Evolutionary conservation across 2,113 vertebrate species (phyloP).

Genomic region (Ramphastos sulfuratus): DNA sequence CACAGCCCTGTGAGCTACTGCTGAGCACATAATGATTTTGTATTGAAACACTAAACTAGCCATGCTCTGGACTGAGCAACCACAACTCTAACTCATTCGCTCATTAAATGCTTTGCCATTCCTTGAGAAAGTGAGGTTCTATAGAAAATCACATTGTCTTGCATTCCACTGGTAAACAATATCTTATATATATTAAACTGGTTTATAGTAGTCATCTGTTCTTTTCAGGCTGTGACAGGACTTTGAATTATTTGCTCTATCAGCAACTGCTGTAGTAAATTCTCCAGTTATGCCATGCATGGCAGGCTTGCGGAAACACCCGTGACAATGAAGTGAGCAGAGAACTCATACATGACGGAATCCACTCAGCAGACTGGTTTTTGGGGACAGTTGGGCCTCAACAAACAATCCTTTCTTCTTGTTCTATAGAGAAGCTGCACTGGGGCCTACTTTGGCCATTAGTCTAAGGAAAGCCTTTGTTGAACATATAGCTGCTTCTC

Average conservation of each 20-base stretch:
- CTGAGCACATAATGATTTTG: not conserved
- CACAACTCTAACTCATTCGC: slow-evolving; percentile 20
- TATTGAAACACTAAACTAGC: not conserved
- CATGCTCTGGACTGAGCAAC: not conserved
- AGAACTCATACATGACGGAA: slow-evolving; percentile 44
- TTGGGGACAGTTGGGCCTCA: slow-evolving; percentile 52
- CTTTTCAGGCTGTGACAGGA: slow-evolving; percentile 39
- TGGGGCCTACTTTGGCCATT: slow-evolving; percentile 59
- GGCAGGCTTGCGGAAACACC: slow-evolving; percentile 20
- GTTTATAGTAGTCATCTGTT: slow-evolving; percentile 47
- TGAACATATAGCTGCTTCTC: slow-evolving; percentile 65
- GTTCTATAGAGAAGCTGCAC: slow-evolving; percentile 13
- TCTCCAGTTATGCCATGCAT: not conserved
- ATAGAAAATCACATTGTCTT: slow-evolving; percentile 14
- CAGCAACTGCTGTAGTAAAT: slow-evolving; percentile 29
- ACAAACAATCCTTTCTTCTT: slow-evolving; percentile 70
- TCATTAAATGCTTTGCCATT: slow-evolving; percentile 37
- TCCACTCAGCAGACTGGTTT: slow-evolving; percentile 35
- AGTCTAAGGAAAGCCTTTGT: slow-evolving; percentile 63
- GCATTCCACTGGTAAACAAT: not conserved
- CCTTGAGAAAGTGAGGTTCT: slow-evolving; percentile 1
- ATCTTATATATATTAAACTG: slow-evolving; percentile 35
- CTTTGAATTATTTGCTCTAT: slow-evolving; percentile 46
- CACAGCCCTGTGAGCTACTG: not conserved
- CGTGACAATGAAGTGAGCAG: slow-evolving; percentile 48